Conservation (phyloP, 2,888 invertebrate genomes). For the Patella pellucida region DNA sequence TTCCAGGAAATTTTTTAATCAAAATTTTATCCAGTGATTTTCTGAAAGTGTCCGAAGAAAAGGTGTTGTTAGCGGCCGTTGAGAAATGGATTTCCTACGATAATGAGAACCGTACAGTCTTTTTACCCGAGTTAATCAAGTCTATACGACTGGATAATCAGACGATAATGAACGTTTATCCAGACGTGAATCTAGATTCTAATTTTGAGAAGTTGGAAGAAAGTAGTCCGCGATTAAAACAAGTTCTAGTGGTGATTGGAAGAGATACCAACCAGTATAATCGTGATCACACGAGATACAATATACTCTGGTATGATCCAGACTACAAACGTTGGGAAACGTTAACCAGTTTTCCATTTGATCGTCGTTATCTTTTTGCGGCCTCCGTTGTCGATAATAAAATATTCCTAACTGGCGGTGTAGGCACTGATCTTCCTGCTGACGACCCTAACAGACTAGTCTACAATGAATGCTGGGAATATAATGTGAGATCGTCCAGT, state of each 20-base stretch:
- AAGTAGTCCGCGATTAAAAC: slow-evolving; percentile 11
- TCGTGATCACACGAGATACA: not conserved
- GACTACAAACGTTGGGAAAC: slow-evolving; percentile 21
- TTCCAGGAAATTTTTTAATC: slow-evolving; percentile 22
- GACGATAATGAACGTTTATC: not conserved
- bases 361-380: slow-evolving; percentile 20
- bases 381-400: slow-evolving; percentile 22
- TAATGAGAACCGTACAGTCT: not conserved
- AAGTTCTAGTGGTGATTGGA: slow-evolving; percentile 28
- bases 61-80: slow-evolving; percentile 14
- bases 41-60: slow-evolving; percentile 22
- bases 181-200: not conserved
- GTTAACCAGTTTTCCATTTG: slow-evolving; percentile 26
- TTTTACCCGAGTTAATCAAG: slow-evolving; percentile 17
- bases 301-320: slow-evolving; percentile 25
- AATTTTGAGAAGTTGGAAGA: not conserved
- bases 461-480: slow-evolving; percentile 25
- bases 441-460: slow-evolving; percentile 18
- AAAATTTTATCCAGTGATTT: slow-evolving; percentile 17
- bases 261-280: slow-evolving; percentile 22
- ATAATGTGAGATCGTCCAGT: slow-evolving; percentile 13
- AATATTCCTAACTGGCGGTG: slow-evolving; percentile 31
- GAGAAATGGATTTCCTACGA: slow-evolving; percentile 19
- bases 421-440: slow-evolving; percentile 15
- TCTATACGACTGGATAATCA: slow-evolving; percentile 9